Evolutionary conservation across 2,113 vertebrate species (phyloP), one percentile per base, ranked within the genome.

Genomic region (Urocolius indicus): DNA sequence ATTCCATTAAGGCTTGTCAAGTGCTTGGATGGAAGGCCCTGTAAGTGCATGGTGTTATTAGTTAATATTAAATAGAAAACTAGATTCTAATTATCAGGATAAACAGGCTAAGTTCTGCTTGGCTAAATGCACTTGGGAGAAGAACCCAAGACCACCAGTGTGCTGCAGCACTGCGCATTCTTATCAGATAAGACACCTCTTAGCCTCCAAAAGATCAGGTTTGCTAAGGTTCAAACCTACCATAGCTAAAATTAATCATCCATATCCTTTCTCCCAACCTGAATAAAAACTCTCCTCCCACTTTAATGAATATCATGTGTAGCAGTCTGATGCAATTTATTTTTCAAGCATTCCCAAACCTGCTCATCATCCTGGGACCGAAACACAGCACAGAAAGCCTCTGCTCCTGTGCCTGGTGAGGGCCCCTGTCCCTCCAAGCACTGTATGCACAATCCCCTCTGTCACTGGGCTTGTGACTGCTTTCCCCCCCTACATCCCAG

Each of bases 1-100:
- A 97, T 96, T 95, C 96, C 95, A 97, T 96, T 96, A 96, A 94
- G 91, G 89, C 95, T 91, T 96, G 93, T 94, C 95, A 95, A 96
- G 91, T 85, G 94, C 95, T 96, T 94, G 84, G 96, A 67, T 96
- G 89, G 89, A 96, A 94, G 83, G 83, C 90, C 85, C 67, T 92
- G 80, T 96, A 96, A 95, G 88, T 95, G 83, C 92, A 93, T 18
- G 13, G 52, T 79, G 66, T 93, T 96, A 93, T 90, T 94, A 95
- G 95, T 89, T 94, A 96, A 95, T 92, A 96, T 92, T 93, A 96
- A 94, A 93, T 19, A 96, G 90, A 96, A 96, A 94, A 94, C 83
- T 62, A 87, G 88, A 95, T 86, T 92, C 76, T 90, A 96, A 93
- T 95, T 95, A 96, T 90, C 82, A 89, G 93, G 66, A 96, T 96